These are phyloP conservation scores for Drosophila algonquin DNA, from an alignment of 2,888 invertebrate genomes.

Conservation along the genomic window DNA sequence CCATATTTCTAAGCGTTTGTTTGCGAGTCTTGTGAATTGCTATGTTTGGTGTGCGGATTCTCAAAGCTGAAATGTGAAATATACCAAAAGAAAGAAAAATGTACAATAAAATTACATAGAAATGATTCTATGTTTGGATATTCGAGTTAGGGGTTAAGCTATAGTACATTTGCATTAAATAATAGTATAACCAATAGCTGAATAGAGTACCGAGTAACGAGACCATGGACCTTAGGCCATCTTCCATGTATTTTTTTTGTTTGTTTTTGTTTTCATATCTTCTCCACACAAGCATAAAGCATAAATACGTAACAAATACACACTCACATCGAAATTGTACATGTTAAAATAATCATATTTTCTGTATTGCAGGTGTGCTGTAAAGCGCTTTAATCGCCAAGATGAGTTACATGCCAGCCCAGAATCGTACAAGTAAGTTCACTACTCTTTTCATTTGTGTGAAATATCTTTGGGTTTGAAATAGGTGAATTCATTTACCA, in stretches of 20 bases:
- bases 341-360: slow-evolving; percentile 32
- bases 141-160: no score
- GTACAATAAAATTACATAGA: neutral
- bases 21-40: neutral
- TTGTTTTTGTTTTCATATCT: neutral
- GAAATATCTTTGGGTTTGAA: neutral
- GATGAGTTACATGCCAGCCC: slow-evolving; percentile 93
- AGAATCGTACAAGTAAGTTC: slow-evolving; percentile 92
- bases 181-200: no score
- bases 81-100: neutral
- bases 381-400: slow-evolving; percentile 88
- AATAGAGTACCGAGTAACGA: no score
- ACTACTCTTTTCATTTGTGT: neutral
- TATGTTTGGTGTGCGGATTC: neutral
- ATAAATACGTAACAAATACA: neutral
- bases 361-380: slow-evolving; percentile 86
- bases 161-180: no score
- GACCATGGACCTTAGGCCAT: no score
- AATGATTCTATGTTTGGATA: neutral
- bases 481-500: neutral
- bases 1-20: slow-evolving; percentile 15
- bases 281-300: neutral
- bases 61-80: neutral
- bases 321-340: slow-evolving; percentile 6
- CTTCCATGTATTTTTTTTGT: no score